Base-by-base conservation (phyloP, 2,888 invertebrate species). In the Dioctria linearis region DNA sequence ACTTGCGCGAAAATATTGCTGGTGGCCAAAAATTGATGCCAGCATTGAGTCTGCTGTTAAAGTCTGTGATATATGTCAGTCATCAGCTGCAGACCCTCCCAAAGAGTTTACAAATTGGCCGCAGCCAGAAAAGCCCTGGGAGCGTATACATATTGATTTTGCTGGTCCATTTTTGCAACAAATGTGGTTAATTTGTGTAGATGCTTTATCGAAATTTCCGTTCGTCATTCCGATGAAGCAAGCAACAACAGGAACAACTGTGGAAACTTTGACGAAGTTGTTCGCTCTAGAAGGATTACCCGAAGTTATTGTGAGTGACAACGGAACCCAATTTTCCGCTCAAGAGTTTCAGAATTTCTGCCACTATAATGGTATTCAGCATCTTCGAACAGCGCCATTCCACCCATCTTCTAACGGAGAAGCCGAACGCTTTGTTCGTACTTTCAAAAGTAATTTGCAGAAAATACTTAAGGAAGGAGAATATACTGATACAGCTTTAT, bases 1-100 rank as follows among this genome's bases (percentile, higher is more conserved):
- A 54, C 63, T 71, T 1, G 80, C 80, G 13, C 73, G 79, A 5
- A 54, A 69, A 8, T 79, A 81, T 57, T 81, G 79, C n/a, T 79
- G 81, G 81, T 81, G 67, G 73, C 81, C 79, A 9, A 40, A 66
- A 5, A 81, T 79, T 4, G 75, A 75, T 5, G 8, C 13, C 46
- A 63, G 13, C 59, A 81, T 81, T 3, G 73, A 81, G 25, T 76
- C 59, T 4, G 43, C 43, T 46, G 40, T 78, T 37, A 78, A 63
- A 76, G 25, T 8, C 2, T 67, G 63, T 8, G 25, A 46, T 5
- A n/a, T 80, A 54, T 80, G 51, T 51, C 11, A 9, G 11, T 6
- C 6, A 11, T 9, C 6, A 6, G 11, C 8, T 11, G 11, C 8
- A 9, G 11, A 11, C 51, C 51, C 51, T 51, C 51, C 6, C 11